Percentiles rank a stretch among this genome's conserved stretches.
phyloP scores from a whole-genome alignment of 2,797 vertebrate genomes.

The Danio albolineatus region DNA sequence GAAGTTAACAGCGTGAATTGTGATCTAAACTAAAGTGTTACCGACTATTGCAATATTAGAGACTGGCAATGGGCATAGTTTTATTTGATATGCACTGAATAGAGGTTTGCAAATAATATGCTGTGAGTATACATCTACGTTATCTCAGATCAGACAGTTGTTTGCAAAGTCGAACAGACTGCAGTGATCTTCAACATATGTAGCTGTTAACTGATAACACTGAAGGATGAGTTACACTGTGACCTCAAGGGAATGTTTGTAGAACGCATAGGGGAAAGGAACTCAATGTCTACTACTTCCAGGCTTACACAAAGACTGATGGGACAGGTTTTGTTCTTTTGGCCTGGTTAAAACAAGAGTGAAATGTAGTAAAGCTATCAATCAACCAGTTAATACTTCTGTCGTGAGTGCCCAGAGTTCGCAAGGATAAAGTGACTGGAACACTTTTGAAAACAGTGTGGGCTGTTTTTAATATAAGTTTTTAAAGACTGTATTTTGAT shows the following conservation, averaged over 20 bases:
- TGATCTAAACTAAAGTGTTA: too few relatives aligned
- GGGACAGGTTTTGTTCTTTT: slow-evolving; percentile 41
- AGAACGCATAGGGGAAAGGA: slow-evolving; percentile 68
- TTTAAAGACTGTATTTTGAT: too few relatives aligned
- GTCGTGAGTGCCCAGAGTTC: not conserved
- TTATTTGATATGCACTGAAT: not conserved
- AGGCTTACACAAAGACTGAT: slow-evolving; percentile 50
- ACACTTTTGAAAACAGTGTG: not conserved
- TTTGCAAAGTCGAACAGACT: slow-evolving; percentile 56
- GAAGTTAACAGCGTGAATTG: too few relatives aligned
- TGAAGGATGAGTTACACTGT: slow-evolving; percentile 62
- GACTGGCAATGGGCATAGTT: not conserved
- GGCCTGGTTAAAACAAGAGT: slow-evolving; percentile 38
- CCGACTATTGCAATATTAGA: not conserved
- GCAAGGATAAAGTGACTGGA: not conserved
- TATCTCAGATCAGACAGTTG: slow-evolving; percentile 44
- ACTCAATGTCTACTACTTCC: slow-evolving; percentile 41
- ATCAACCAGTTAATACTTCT: slow-evolving; percentile 34
- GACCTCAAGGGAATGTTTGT: slow-evolving; percentile 71
- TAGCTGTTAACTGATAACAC: slow-evolving; percentile 56
- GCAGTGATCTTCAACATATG: slow-evolving; percentile 66
- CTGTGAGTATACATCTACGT: slow-evolving; percentile 8
- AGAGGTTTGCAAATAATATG: not conserved
- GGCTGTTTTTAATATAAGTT: too few relatives aligned
- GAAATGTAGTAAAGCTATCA: slow-evolving; percentile 41